Base-by-base conservation (phyloP, 2,888 invertebrate genomes). In the Neuroscelio doddi region DNA sequence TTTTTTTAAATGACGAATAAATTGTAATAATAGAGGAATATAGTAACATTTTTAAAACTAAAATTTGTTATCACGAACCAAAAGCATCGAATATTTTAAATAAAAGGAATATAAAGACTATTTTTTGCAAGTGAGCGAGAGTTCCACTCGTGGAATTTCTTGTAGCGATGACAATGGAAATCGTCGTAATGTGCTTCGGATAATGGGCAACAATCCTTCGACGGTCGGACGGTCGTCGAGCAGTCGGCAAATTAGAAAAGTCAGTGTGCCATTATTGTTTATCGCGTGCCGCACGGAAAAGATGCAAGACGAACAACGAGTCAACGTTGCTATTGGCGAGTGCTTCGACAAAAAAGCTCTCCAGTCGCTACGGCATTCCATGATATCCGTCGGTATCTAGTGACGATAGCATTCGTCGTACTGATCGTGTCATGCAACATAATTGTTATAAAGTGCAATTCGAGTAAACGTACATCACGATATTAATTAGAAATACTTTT, bases 231-330 rank as follows among this genome's bases (percentile, higher is more conserved):
- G 7, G 7, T 12, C 42, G 21, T 38, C 38, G 39, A 26, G 32
- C 12, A 17, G 49, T n/a, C 30, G 39, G 46, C 56, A 56, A 47
- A 49, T 56, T 49, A 42, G 42, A 47, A n/a, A 15, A 38, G 39
- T 44, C 64, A 56, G 66, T 72, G 64, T 59, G 69, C 52, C 32
- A 51, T 62, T 62, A 52, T 57, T 44, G 49, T 38, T 58, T 51
- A 64, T 73, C 66, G 69, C 73, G 69, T 75, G 71, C 65, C 16
- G 65, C 68, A 73, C 73, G 75, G 67, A 27, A 70, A 59, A 8
- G 17, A 38, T 14, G 38, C 5, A 12, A 14, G 21, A 5, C 16
- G 5, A 41, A 10, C 10, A 36, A 36, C 14, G 12, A 5, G 36
- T 30, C 36, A 15, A 10, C 10, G 36, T 36, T 14, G 14, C 10